Percentiles rank a stretch among this genome's conserved stretches.
These are phyloP conservation scores for Folsomia manolachei DNA, from an alignment of 2,888 invertebrate genomes.

Conservation along the genomic window DNA sequence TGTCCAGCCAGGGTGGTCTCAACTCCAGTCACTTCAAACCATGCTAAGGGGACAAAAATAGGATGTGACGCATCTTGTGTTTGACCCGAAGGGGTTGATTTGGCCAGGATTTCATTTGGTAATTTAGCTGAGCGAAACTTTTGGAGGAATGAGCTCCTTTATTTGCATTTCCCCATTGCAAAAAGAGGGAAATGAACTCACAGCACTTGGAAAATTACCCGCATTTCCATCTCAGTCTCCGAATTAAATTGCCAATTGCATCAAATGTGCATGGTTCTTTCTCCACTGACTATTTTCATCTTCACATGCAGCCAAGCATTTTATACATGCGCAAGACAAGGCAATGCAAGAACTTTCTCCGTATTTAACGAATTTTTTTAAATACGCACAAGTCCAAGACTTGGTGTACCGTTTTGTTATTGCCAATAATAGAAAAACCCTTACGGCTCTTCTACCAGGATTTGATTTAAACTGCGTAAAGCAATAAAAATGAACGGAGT, in stretches of 20 bases:
- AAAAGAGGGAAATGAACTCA: constrained; percentile 18
- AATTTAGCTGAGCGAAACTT: constrained; percentile 22
- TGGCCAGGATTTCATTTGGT: constrained; percentile 10
- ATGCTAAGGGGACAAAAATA: not conserved
- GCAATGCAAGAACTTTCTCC: too few species aligned
- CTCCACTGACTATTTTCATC: too few species aligned
- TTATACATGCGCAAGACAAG: too few species aligned
- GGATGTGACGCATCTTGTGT: not conserved
- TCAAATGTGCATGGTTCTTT: not conserved
- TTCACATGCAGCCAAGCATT: too few species aligned
- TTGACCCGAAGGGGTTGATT: not conserved
- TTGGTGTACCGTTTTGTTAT: too few species aligned
- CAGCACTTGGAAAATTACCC: not conserved
- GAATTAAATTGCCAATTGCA: not conserved
- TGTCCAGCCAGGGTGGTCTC: too few species aligned
- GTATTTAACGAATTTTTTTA: too few species aligned
- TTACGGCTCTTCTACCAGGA: too few species aligned
- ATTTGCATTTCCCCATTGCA: constrained; percentile 17
- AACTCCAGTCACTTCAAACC: not conserved
- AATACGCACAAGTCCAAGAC: too few species aligned
- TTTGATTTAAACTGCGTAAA: not conserved
- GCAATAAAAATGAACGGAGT: not conserved
- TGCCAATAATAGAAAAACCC: too few species aligned
- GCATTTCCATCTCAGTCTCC: not conserved
- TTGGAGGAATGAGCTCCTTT: constrained; percentile 13